phyloP scores from a whole-genome alignment of 2,797 vertebrate genomes.

The Danionella dracula region DNA sequence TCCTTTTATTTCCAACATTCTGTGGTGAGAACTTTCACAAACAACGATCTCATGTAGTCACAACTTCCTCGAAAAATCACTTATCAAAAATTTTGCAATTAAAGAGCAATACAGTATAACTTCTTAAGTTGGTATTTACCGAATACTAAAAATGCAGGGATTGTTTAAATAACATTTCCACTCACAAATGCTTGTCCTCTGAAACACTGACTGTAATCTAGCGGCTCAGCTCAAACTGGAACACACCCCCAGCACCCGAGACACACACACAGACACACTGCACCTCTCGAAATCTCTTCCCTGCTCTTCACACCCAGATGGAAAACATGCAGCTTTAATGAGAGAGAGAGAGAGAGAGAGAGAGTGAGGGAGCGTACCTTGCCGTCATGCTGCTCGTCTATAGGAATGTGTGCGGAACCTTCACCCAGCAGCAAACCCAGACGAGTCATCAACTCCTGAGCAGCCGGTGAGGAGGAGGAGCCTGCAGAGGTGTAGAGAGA shows the following conservation, averaged over 20 bases:
- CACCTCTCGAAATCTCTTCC: neutral
- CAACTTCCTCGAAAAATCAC: no score
- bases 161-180: no score
- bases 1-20: no score
- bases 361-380: constrained; percentile 77
- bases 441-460: constrained; percentile 98
- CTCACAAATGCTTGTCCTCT: no score
- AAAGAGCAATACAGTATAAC: no score
- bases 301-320: constrained; percentile 13
- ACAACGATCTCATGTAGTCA: no score
- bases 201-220: neutral
- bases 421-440: constrained; percentile 97
- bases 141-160: no score
- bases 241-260: neutral
- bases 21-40: no score
- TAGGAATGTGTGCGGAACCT: constrained; percentile 86
- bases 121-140: no score
- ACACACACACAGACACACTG: constrained; percentile 8
- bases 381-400: constrained; percentile 91
- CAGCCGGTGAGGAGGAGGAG: constrained; percentile 79
- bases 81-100: no score
- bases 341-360: constrained; percentile 30
- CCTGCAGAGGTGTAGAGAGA: constrained; percentile 67
- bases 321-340: constrained; percentile 10
- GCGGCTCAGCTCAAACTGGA: neutral